Evolutionary conservation across 2,113 vertebrate genomes (phyloP), one percentile per base, ranked within the genome.

Genomic region (Oreochromis tanganicae): DNA sequence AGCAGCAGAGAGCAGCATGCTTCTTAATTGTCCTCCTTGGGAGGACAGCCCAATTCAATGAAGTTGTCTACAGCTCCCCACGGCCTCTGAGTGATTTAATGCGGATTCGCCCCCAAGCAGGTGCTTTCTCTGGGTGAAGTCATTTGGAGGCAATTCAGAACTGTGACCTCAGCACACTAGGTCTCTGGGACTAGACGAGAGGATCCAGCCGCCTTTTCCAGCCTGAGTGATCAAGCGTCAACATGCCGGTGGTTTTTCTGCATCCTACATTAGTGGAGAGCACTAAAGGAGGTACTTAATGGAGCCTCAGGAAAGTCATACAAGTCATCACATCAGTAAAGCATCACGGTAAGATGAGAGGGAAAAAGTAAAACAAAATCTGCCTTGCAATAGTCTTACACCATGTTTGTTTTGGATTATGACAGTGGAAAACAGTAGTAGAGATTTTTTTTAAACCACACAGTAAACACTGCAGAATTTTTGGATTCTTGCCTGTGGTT

Each of bases 81-180:
- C 80, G 87, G 89, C 80, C 91, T 89, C 82, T 88, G 92, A 95
- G 93, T 95, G 93, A 96, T 95, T 95, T 94, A 95, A 94, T 93
- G 95, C 84, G 75, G 93, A 93, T 92, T 93, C 85, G 82, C 91
- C 92, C 92, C 90, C 85, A 81, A 95, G 94, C 95, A 96, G 95
- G 95, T 96, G 96, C 93, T 95, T 95, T 95, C 94, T 93, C 84
- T 84, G 93, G 93, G 94, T 95, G 94, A 95, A 96, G 94, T 96
- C 94, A 95, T 96, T 96, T 93, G 89, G 91, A 96, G 95, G 94
- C 92, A 90, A 95, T 95, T 95, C 94, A 93, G 92, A 96, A 94
- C 88, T 92, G 94, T 96, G 95, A 96, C 95, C 95, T 96, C 95
- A 95, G 94, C 94, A 95, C 90, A 93, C 89, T 90, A 83, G 85